Percentiles rank a stretch among this genome's conserved stretches.
phyloP scores from a whole-genome alignment of 2,797 vertebrate species.

The Ara ararauna region DNA sequence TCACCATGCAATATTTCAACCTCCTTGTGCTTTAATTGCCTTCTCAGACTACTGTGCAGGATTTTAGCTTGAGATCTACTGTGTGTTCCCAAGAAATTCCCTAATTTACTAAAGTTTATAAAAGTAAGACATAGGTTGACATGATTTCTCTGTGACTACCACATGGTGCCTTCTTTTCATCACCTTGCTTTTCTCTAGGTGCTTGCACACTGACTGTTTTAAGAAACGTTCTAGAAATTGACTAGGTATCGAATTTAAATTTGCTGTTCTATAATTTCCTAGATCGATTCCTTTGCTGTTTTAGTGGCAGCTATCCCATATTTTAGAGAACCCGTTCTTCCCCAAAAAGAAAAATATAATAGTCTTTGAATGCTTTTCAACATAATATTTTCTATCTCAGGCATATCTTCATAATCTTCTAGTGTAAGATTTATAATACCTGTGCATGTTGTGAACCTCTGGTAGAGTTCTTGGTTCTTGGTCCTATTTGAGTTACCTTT shows the following conservation, averaged over 20 bases:
- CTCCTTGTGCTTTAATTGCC: background rate
- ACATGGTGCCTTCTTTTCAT: constrained; percentile 67
- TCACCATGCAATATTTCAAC: background rate
- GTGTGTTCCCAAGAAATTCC: constrained; percentile 24
- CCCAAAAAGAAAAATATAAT: background rate
- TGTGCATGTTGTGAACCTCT: background rate
- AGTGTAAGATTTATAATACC: background rate
- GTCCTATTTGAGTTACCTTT: background rate
- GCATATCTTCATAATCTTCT: background rate
- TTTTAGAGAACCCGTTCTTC: constrained; percentile 18
- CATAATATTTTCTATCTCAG: background rate
- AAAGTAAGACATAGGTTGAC: constrained; percentile 60
- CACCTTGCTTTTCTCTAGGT: constrained; percentile 64
- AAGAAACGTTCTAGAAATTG: constrained; percentile 75
- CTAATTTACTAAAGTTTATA: constrained; percentile 55
- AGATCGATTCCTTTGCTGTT: constrained; percentile 42
- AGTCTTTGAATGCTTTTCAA: background rate
- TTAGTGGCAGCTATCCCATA: constrained; percentile 6
- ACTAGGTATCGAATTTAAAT: constrained; percentile 76
- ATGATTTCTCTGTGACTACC: constrained; percentile 67
- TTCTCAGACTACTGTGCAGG: background rate
- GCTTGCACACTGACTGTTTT: constrained; percentile 66
- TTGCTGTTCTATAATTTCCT: constrained; percentile 61
- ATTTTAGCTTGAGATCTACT: constrained; percentile 5
- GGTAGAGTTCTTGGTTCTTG: background rate